Percentiles rank a stretch among this genome's conserved stretches.
These are phyloP conservation scores for Neodontobutis hainanensis DNA, from an alignment of 2,113 vertebrate species.

Conservation along the genomic window DNA sequence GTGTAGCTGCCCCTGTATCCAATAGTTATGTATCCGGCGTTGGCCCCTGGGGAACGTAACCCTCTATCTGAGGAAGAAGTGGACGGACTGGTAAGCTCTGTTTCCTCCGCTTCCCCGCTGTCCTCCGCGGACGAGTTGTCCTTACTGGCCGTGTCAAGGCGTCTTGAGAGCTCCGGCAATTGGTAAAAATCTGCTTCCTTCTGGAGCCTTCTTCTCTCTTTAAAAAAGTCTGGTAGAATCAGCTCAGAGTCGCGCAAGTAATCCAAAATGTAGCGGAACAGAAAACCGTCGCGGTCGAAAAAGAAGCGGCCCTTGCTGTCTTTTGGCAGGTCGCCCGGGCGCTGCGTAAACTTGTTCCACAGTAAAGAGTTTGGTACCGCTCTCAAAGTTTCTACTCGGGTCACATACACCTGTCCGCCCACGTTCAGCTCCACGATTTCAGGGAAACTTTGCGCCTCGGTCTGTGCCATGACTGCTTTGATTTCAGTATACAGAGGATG, in stretches of 20 bases:
- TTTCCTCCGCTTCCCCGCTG: constrained; percentile 79
- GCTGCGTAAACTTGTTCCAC: constrained; percentile 88
- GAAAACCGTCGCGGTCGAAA: constrained; percentile 93
- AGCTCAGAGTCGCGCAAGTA: constrained; percentile 91
- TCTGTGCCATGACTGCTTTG: constrained; percentile 70
- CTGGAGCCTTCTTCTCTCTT: constrained; percentile 87
- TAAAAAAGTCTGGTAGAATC: constrained; percentile 91
- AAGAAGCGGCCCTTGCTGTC: constrained; percentile 96
- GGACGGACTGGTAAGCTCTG: constrained; percentile 65
- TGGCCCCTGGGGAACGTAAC: constrained; percentile 81
- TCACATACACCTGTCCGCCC: constrained; percentile 95
- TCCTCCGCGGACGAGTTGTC: constrained; percentile 77
- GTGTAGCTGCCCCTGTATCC: constrained; percentile 96
- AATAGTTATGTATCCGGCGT: constrained; percentile 90
- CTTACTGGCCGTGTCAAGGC: constrained; percentile 78
- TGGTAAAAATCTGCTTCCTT: constrained; percentile 94
- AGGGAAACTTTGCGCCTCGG: constrained; percentile 71
- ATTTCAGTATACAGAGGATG: constrained; percentile 3
- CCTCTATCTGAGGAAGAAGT: constrained; percentile 77
- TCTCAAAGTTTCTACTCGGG: constrained; percentile 88
- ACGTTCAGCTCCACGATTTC: constrained; percentile 96
- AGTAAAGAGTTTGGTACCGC: constrained; percentile 89
- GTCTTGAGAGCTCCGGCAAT: constrained; percentile 86
- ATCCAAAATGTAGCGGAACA: constrained; percentile 96
- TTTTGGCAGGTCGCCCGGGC: constrained; percentile 84